Percentiles rank a stretch among this genome's conserved stretches.
Conservation (phyloP, 2,113 vertebrate species). For the Cercocebus atys region DNA sequence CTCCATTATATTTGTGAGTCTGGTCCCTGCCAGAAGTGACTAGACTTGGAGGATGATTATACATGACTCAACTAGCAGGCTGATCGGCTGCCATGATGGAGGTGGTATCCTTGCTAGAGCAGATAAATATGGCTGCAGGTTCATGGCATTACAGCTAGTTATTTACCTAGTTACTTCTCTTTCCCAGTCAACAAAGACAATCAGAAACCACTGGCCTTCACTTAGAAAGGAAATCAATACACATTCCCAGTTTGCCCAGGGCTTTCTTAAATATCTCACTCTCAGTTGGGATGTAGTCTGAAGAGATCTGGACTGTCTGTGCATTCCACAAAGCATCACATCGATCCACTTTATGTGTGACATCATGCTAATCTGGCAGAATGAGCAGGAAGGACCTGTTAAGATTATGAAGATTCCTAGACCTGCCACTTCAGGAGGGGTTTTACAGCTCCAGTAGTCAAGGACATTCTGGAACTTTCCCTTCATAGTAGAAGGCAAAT, state of each 20-base stretch:
- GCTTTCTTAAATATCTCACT: not conserved
- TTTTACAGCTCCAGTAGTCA: not conserved
- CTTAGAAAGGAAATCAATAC: not conserved
- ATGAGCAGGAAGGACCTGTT: not conserved
- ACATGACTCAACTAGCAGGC: not conserved
- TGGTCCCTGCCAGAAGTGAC: not conserved
- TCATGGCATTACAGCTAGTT: not conserved
- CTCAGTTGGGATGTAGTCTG: not conserved
- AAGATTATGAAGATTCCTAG: not conserved
- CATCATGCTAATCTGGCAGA: not conserved
- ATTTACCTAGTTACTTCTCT: not conserved
- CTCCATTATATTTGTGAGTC: not conserved
- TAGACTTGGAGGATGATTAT: not conserved
- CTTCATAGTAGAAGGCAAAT: not conserved
- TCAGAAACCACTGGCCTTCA: not conserved
- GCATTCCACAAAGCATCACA: not conserved
- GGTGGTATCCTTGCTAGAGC: not conserved
- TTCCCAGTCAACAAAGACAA: not conserved
- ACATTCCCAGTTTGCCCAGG: not conserved
- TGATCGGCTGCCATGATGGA: not conserved
- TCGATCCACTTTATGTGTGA: not conserved
- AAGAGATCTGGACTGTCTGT: not conserved
- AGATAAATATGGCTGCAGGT: not conserved
- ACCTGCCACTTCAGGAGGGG: not conserved
- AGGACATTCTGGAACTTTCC: not conserved